Evolutionary conservation across 2,797 vertebrate species (phyloP), one percentile per base, ranked within the genome.

Genomic region (Nannoperca australis): DNA sequence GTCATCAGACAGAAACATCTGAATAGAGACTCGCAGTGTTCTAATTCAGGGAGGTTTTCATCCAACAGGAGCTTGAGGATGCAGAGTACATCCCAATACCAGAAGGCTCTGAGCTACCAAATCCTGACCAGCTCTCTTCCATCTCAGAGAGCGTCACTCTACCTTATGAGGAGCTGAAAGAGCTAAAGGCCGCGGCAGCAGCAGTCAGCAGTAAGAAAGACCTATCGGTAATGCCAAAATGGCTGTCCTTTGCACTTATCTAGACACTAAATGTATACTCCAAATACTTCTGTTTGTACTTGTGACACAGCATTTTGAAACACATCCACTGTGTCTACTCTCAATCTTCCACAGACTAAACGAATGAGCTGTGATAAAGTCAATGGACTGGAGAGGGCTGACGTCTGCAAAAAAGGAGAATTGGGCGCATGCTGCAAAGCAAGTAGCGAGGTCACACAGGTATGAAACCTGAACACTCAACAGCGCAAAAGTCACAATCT

Each of bases 51-150:
- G 7, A 9, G 7, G 14, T 78, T 81, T 18, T 73, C 70, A 24
- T 81, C n/a, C 51, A 86, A 69, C 88, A 99, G 98, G 98, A 99
- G 92, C 95, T 99, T 40, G 97, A 97, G 85, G 96, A 99, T 3
- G 98, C 98, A 8, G 98, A 99, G 88, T 98, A 96, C 91, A 99
- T 99, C 86, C 98, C 98, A 1, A 97, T 99, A 92, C 97, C 97
- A 14, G 90, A 95, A 3, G 89, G 78, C 20, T 92, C 89, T 0
- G 82, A 84, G n/a, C 95, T 86, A 56, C 95, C 94, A 27, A 93
- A 91, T 83, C 95, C 95, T 36, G 85, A 90, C 49, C 95, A 94
- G 70, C 91, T 95, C 47, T 88, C 90, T 1, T 94, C 96, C 42
- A 91, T 94, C 79, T 93, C 96, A 0, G 95, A 97, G 79, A 97